These are phyloP conservation scores for Arge pagana DNA, from an alignment of 2,888 invertebrate species.

Conservation along the genomic window DNA sequence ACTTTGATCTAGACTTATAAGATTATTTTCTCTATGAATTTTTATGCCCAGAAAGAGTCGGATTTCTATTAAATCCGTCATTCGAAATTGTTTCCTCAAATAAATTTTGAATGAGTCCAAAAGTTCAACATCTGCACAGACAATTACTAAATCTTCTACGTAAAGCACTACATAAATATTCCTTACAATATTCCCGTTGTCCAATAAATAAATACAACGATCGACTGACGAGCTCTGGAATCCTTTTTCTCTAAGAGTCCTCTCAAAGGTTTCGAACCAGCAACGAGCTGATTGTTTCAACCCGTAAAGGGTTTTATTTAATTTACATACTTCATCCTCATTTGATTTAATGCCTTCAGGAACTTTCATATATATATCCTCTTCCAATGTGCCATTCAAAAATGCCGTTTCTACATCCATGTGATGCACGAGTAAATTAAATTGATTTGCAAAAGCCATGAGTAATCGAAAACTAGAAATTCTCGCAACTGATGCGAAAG, in stretches of 20 bases:
- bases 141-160: slow-evolving; percentile 26
- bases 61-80: slow-evolving; percentile 18
- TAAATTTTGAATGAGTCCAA: slow-evolving; percentile 21
- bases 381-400: slow-evolving; percentile 26
- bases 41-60: not conserved
- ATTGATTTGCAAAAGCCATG: slow-evolving; percentile 29
- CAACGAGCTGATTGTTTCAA: slow-evolving; percentile 25
- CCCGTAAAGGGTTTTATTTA: slow-evolving; percentile 25
- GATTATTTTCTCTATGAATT: slow-evolving; percentile 4
- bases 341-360: slow-evolving; percentile 23
- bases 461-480: slow-evolving; percentile 28
- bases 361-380: slow-evolving; percentile 27
- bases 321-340: slow-evolving; percentile 23
- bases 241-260: slow-evolving; percentile 7
- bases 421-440: slow-evolving; percentile 28
- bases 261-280: slow-evolving; percentile 26
- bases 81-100: slow-evolving; percentile 14
- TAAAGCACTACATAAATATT: slow-evolving; percentile 27
- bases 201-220: slow-evolving; percentile 16
- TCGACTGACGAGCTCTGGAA: slow-evolving; percentile 27
- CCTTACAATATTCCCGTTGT: slow-evolving; percentile 8
- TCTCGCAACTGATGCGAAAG: slow-evolving; percentile 27
- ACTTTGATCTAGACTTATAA: slow-evolving; percentile 23
- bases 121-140: slow-evolving; percentile 1
- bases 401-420: slow-evolving; percentile 29